Conservation (phyloP, 2,888 invertebrate genomes). For the Cosmia trapezina region DNA sequence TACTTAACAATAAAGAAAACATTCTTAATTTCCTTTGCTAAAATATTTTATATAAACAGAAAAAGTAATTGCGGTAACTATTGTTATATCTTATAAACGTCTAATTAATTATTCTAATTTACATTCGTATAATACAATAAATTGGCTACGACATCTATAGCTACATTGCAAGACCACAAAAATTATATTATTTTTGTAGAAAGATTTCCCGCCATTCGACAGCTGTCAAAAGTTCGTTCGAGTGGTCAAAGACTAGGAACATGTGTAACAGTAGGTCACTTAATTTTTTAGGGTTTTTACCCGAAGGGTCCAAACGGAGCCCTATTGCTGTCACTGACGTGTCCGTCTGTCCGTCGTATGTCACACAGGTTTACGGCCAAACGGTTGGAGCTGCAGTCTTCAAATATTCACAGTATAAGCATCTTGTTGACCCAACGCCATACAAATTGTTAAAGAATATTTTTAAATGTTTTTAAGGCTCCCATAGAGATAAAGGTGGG, state of each 20-base stretch:
- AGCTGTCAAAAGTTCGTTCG: slow-evolving; percentile 16
- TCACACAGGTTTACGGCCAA: too few relatives aligned
- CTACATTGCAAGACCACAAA: slow-evolving; percentile 76
- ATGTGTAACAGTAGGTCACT: neutral
- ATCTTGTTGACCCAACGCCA: too few relatives aligned
- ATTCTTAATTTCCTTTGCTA: neutral
- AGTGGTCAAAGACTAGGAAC: slow-evolving; percentile 20
- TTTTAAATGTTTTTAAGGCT: too few relatives aligned
- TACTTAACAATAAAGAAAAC: too few relatives aligned
- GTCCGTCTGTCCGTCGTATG: neutral
- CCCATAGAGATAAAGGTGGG: too few relatives aligned
- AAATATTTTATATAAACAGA: slow-evolving; percentile 5
- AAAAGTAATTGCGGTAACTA: slow-evolving; percentile 48
- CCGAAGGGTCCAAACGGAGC: neutral
- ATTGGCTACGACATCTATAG: slow-evolving; percentile 80
- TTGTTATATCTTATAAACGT: slow-evolving; percentile 62
- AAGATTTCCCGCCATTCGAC: slow-evolving; percentile 35
- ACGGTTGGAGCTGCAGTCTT: too few relatives aligned
- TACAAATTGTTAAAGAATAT: too few relatives aligned
- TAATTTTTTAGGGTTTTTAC: neutral
- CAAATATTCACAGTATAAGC: too few relatives aligned
- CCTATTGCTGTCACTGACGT: neutral
- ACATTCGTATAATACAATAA: slow-evolving; percentile 74
- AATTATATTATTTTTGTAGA: slow-evolving; percentile 8
- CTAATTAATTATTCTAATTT: slow-evolving; percentile 69